phyloP scores from a whole-genome alignment of 2,113 vertebrate species.

The Xiphophorus hellerii region DNA sequence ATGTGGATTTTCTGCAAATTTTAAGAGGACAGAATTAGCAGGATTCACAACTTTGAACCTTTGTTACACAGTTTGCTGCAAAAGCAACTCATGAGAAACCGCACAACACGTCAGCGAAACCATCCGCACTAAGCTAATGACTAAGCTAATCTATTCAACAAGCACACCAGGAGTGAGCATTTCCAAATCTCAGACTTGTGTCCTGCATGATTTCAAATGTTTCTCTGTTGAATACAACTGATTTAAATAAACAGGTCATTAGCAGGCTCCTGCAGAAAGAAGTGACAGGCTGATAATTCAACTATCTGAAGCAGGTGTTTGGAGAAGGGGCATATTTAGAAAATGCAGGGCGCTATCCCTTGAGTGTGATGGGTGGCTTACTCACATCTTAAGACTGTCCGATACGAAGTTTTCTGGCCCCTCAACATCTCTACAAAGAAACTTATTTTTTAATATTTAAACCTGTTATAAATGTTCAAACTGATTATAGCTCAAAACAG shows the following conservation, averaged over 20 bases:
- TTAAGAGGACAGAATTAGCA: neutral
- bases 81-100: too few relatives aligned
- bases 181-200: neutral
- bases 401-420: slow-evolving; percentile 36
- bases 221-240: neutral
- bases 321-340: neutral
- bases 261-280: neutral
- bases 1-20: too few relatives aligned
- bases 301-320: neutral
- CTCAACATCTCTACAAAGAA: neutral
- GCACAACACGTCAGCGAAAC: slow-evolving; percentile 16
- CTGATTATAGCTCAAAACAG: slow-evolving; percentile 19
- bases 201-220: neutral
- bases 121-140: slow-evolving; percentile 48
- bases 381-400: slow-evolving; percentile 45
- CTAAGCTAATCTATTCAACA: slow-evolving; percentile 42
- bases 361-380: too few relatives aligned
- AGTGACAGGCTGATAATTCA: neutral
- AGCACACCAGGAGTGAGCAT: too few relatives aligned
- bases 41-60: slow-evolving; percentile 37
- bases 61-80: slow-evolving; percentile 19
- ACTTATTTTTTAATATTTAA: neutral
- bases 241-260: neutral
- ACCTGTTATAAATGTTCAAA: neutral
- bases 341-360: neutral